Base-by-base conservation (phyloP, 1,140 invertebrate genomes). In the Galleria mellonella region DNA sequence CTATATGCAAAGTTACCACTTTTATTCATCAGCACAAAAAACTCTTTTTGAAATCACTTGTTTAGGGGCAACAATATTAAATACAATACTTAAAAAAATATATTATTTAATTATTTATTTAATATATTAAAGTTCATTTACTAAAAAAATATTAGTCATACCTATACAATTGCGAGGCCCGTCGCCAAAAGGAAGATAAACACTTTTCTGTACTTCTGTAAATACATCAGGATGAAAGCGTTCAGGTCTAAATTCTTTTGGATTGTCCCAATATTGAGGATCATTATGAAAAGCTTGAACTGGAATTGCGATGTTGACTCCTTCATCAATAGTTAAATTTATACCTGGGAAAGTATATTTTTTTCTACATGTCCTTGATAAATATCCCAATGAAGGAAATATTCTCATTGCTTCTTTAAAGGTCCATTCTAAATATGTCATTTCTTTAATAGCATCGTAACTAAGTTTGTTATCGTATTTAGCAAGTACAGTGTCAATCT, bases 121-220 rank as follows among this genome's bases (percentile, higher is more conserved):
- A n/a, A n/a, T n/a, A n/a, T n/a, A n/a, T n/a, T n/a, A n/a, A n/a
- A n/a, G n/a, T n/a, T n/a, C n/a, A n/a, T n/a, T n/a, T n/a, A n/a
- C n/a, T n/a, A n/a, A n/a, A n/a, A n/a, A n/a, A n/a, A n/a, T n/a
- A n/a, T n/a, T n/a, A n/a, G n/a, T n/a, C 35, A 15, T 37, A 37
- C 35, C 35, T 9, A 37, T 17, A 17, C 35, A 37, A 4, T 13
- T 17, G 17, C 35, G 35, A 4, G 35, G 88, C 9, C 91, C 91
- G 45, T 91, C 90, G 0, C 91, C 91, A 62, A 92, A 94, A 1
- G 92, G 89, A 14, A 93, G 56, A 61, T 87, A 91, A 1, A 81
- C 36, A 55, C 79, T 87, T 5, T 53, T 76, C 48, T 72, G 79
- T 30, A 87, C 56, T 10, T 55, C 48, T 0, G 55, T 14, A 29